Conservation (phyloP, 2,797 vertebrate species). For the Rhabdomys pumilio region DNA sequence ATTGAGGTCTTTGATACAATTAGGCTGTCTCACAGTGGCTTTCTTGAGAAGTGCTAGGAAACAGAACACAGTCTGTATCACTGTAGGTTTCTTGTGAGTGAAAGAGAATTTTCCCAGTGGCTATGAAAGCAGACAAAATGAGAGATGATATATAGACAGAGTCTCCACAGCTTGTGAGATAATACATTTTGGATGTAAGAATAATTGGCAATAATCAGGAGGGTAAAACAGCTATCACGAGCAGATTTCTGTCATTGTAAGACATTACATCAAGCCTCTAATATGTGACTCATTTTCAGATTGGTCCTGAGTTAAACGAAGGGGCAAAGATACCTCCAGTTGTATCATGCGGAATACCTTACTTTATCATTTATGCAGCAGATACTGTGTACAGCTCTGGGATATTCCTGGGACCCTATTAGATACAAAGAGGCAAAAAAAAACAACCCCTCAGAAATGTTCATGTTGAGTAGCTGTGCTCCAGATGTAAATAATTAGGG, state of each 20-base stretch:
- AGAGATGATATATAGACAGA: constrained; percentile 32
- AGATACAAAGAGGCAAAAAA: neutral
- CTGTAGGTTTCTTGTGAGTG: neutral
- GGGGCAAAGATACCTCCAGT: neutral
- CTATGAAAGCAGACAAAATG: neutral
- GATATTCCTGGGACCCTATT: neutral
- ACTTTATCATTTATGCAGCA: neutral
- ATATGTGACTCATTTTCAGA: constrained; percentile 12
- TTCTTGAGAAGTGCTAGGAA: constrained; percentile 69
- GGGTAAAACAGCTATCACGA: constrained; percentile 42
- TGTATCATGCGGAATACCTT: neutral
- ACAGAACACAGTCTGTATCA: constrained; percentile 37
- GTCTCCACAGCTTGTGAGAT: neutral
- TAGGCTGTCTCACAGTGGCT: constrained; percentile 65
- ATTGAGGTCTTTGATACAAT: constrained; percentile 21
- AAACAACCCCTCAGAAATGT: neutral
- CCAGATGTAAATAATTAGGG: constrained; percentile 20
- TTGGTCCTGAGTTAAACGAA: neutral
- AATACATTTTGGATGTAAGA: constrained; percentile 65
- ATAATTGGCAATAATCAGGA: constrained; percentile 55
- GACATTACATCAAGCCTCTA: constrained; percentile 22
- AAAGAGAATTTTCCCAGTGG: constrained; percentile 62
- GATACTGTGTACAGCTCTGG: neutral
- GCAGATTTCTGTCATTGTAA: constrained; percentile 40
- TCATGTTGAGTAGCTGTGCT: neutral